Evolutionary conservation across 2,888 invertebrate species (phyloP).

Genomic region (Pollenia amentaria): DNA sequence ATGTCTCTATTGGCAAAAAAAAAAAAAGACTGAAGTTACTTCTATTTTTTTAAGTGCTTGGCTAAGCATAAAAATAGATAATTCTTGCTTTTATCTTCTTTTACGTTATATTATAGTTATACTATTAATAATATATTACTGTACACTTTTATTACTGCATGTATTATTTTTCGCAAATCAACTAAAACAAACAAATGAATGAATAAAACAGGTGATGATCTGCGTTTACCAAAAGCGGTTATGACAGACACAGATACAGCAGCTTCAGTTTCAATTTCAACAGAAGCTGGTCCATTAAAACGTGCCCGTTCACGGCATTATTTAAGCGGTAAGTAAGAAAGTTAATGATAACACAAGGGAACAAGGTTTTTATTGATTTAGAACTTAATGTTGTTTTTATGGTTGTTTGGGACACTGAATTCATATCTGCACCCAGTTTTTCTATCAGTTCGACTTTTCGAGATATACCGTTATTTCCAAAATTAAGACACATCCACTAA

Average conservation of each 20-base stretch:
- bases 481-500: too few relatives aligned
- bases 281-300: conserved; percentile 81
- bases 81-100: conserved; percentile 10
- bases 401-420: background rate
- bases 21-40: conserved; percentile 26
- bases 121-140: conserved; percentile 39
- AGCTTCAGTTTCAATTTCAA: conserved; percentile 78
- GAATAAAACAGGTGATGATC: conserved; percentile 80
- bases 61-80: conserved; percentile 12
- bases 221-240: conserved; percentile 83
- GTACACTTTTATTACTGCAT: conserved; percentile 48
- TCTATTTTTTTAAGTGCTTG: conserved; percentile 7
- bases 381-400: too few relatives aligned
- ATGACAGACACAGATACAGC: conserved; percentile 82
- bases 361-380: too few relatives aligned
- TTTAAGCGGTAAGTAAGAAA: conserved; percentile 82
- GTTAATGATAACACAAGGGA: background rate
- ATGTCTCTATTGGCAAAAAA: background rate
- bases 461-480: too few relatives aligned
- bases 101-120: conserved; percentile 37
- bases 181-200: conserved; percentile 11
- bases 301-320: conserved; percentile 84
- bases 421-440: background rate
- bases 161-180: conserved; percentile 17
- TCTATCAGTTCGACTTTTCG: too few relatives aligned